Base-by-base conservation (phyloP, 2,797 vertebrate species). In the Typhlichthys eigenmanni region DNA sequence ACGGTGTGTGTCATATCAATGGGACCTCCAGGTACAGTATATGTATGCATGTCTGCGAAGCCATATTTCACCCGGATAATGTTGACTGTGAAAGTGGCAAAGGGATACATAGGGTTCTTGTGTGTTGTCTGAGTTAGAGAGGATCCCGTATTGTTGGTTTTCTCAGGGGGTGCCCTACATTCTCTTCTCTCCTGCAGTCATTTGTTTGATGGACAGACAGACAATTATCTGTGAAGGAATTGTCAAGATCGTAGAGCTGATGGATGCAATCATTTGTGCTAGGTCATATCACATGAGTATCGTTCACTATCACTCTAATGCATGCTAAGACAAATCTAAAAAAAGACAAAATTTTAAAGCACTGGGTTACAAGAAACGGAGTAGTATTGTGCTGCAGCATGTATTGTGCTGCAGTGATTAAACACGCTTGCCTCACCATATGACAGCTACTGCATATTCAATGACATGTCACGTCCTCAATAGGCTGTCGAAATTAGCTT, bases 21-120 rank as follows among this genome's bases (percentile, higher is more conserved):
- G 76, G 79, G 88, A 89, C 84, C 88, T 90, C 85, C 83, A 87
- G 82, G 82, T 9, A 38, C 34, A 38, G 34, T 38, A 38, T 88
- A 80, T 74, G 76, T 87, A 55, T 78, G 84, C 87, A 86, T 81
- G 75, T 81, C 72, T 83, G 78, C 55, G 48, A 79, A 79, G 68
- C 76, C 74, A 74, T 88, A 73, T 83, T 85, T 86, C 78, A 87
- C 16, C 2, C 2, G 24, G 50, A 46, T 53, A 54, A 57, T 29
- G 46, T 58, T 14, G 17, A 5, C 17, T 64, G 55, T 58, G 69
- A 78, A 69, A 53, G 62, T 79, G 60, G 75, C 66, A 66, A 74
- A 79, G 62, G 68, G 77, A 84, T 81, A 72, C 71, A 76, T 74
- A 24, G 3, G 24, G 2, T 74, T 68, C 56, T 66, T 13, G 17